Evolutionary conservation across 1,140 invertebrate genomes (phyloP), one percentile per base, ranked within the genome.

Genomic region (Theocolax elegans): DNA sequence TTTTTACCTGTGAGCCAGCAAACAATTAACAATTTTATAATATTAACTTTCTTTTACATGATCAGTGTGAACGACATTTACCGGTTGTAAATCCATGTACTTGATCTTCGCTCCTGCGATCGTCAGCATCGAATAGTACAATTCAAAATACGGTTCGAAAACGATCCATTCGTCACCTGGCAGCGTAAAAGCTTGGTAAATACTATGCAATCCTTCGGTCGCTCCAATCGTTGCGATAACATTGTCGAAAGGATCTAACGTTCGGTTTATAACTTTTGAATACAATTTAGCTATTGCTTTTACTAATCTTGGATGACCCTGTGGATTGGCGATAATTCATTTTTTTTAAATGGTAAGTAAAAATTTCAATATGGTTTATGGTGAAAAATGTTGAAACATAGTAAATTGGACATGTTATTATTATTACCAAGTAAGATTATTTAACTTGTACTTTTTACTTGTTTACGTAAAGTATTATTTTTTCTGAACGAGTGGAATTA

Each of bases 81-180:
- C 93, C 48, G 93, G 91, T 85, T 92, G 89, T 1, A 99, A 86
- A 12, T 96, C 91, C 70, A 99, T 93, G 81, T 94, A 98, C 58
- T 91, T 91, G 0, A 95, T 91, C n/a, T 90, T 88, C 10, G 95
- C 98, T n/a, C n/a, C n/a, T n/a, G n/a, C 1, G 95, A 96, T 25
- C 95, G 95, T 75, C 91, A 90, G 75, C 87, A 89, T 0, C 98
- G 92, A 93, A n/a, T n/a, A n/a, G 81, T 99, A 99, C 79, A 96
- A 98, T 81, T 99, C 98, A 82, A 97, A 99, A 83, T 94, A 99
- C 7, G 98, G 98, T 82, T 99, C 97, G 71, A 99, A 96, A 21
- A 99, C 95, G 70, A 98, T 97, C 68, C 96, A 96, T 83, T 99
- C 96, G 86, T 94, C 92, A 1, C 94, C 95, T 46, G 87, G 88